These are phyloP conservation scores for Euglossa dilemma DNA, from an alignment of 1,140 invertebrate genomes.

Conservation along the genomic window DNA sequence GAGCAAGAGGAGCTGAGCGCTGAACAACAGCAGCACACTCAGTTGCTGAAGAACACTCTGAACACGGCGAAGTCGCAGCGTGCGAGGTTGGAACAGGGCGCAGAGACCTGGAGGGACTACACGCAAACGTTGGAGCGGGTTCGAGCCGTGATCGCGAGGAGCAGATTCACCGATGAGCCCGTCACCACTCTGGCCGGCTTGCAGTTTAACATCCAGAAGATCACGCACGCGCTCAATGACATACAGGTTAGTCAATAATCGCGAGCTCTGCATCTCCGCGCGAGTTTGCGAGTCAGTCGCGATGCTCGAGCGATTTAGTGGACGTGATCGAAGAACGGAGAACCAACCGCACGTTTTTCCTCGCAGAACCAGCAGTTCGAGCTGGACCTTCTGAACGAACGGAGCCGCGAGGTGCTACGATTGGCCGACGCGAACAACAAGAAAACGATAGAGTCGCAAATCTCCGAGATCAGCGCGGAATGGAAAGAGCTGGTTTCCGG, in stretches of 20 bases:
- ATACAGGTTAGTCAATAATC: constrained; percentile 84
- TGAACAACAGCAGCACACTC: constrained; percentile 90
- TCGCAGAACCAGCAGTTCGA: constrained; percentile 84
- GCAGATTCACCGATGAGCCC: constrained; percentile 88
- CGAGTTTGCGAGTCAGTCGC: no score
- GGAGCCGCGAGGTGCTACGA: constrained; percentile 85
- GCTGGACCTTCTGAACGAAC: constrained; percentile 86
- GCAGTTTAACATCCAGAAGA: constrained; percentile 90
- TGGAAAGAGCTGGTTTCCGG: constrained; percentile 89
- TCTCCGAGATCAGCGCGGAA: constrained; percentile 86
- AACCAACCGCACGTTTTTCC: neutral
- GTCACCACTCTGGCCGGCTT: constrained; percentile 89
- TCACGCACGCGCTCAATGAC: constrained; percentile 89
- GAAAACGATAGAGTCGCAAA: constrained; percentile 84
- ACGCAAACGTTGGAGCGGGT: constrained; percentile 89
- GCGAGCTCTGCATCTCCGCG: neutral
- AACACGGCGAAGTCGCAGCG: constrained; percentile 90
- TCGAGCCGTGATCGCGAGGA: constrained; percentile 87
- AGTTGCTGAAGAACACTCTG: constrained; percentile 90
- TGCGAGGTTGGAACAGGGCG: constrained; percentile 89
- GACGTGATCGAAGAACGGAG: neutral
- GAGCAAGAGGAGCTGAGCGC: constrained; percentile 92
- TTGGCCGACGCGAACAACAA: constrained; percentile 86
- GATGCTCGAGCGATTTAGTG: no score
- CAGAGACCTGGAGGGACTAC: constrained; percentile 91